These are phyloP conservation scores for Drosophila athabasca DNA, from an alignment of 1,140 invertebrate genomes.

Conservation along the genomic window DNA sequence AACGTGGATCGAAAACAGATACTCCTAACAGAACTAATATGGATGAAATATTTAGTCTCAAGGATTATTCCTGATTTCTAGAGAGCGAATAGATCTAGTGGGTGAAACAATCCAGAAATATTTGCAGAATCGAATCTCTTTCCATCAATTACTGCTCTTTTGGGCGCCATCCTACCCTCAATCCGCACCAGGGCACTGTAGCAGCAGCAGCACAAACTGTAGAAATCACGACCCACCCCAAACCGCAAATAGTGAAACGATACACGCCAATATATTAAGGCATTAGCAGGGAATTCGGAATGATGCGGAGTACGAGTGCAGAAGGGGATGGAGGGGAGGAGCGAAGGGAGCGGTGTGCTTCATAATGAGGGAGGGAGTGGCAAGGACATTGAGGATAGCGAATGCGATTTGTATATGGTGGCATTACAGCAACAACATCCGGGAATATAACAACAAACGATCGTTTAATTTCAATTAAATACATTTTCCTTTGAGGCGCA, in stretches of 20 bases:
- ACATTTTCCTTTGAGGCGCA: slow-evolving; percentile 59
- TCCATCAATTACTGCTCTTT: neutral
- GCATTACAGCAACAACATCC: slow-evolving; percentile 70
- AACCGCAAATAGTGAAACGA: slow-evolving; percentile 81
- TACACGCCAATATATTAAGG: slow-evolving; percentile 81
- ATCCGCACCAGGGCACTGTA: neutral
- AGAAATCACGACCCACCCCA: slow-evolving; percentile 83
- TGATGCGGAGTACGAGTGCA: neutral
- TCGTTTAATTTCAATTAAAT: slow-evolving; percentile 84
- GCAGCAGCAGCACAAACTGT: neutral
- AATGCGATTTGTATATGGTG: slow-evolving; percentile 82
- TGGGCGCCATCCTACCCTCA: neutral
- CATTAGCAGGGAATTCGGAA: slow-evolving; percentile 52
- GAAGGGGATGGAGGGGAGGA: neutral
- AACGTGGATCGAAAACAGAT: neutral
- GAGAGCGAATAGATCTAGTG: neutral
- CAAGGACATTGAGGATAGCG: slow-evolving; percentile 54
- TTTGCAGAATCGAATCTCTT: neutral
- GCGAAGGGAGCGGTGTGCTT: neutral
- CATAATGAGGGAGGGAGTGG: neutral
- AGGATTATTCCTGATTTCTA: too few species aligned
- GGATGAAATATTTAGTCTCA: too few species aligned
- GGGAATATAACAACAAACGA: slow-evolving; percentile 72
- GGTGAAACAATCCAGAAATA: neutral
- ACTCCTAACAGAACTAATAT: too few species aligned